Conservation (phyloP, 1,140 invertebrate genomes). For the Cotesia glomerata region DNA sequence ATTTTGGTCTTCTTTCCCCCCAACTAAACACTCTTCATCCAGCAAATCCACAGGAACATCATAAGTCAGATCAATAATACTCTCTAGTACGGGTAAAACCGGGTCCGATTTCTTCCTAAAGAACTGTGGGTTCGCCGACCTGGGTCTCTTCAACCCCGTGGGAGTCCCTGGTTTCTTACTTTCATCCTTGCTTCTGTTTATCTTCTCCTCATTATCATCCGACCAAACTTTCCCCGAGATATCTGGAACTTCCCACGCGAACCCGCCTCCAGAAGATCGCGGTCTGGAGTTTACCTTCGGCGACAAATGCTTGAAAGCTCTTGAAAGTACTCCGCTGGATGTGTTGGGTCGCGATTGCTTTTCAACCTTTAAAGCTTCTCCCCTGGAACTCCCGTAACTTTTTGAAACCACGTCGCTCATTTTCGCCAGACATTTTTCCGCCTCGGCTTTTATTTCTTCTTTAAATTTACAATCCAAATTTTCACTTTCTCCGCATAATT, state of each 20-base stretch:
- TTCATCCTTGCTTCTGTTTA: not conserved
- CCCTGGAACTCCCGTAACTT: constrained; percentile 16
- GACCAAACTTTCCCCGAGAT: constrained; percentile 5
- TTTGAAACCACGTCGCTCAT: constrained; percentile 40
- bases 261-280: constrained; percentile 20
- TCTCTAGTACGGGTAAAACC: constrained; percentile 1
- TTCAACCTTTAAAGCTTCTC: not conserved
- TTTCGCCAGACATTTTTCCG: constrained; percentile 27
- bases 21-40: not conserved
- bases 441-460: not conserved
- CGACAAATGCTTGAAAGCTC: constrained; percentile 7
- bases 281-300: constrained; percentile 24
- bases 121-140: not conserved
- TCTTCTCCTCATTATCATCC: not conserved
- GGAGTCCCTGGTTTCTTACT: not conserved
- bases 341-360: constrained; percentile 9
- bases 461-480: not conserved
- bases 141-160: not conserved
- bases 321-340: not conserved
- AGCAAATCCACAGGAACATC: not conserved
- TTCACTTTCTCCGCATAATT: not conserved
- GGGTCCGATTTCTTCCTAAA: constrained; percentile 4
- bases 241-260: constrained; percentile 32
- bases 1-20: not conserved
- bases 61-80: constrained; percentile 3